Conservation (phyloP, 2,113 vertebrate genomes). For the Nothobranchius furzeri region DNA sequence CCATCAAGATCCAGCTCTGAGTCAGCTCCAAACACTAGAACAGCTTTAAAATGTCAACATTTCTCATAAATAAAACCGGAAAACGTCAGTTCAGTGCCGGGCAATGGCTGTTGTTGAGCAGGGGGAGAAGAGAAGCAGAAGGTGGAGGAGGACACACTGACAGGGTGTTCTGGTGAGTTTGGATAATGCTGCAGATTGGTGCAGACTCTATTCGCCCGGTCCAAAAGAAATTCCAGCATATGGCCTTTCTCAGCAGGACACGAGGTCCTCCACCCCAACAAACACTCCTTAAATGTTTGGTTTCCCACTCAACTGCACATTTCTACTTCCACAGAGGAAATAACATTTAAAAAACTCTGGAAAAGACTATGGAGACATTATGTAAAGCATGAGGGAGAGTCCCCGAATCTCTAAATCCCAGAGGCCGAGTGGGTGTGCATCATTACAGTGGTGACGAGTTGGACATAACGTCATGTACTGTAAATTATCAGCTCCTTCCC, state of each 20-base stretch:
- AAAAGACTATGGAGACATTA: slow-evolving; percentile 17
- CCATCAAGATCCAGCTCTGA: neutral
- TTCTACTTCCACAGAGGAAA: slow-evolving; percentile 11
- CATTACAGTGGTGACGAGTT: slow-evolving; percentile 21
- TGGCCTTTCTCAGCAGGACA: slow-evolving; percentile 56
- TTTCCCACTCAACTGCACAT: slow-evolving; percentile 15
- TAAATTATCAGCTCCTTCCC: slow-evolving; percentile 39
- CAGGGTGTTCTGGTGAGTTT: slow-evolving; percentile 42
- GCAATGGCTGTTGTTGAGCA: neutral
- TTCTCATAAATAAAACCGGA: neutral
- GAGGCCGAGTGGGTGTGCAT: slow-evolving; percentile 25
- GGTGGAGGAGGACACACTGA: slow-evolving; percentile 31
- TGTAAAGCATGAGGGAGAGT: slow-evolving; percentile 17
- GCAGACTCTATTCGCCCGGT: slow-evolving; percentile 25
- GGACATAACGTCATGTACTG: slow-evolving; percentile 31
- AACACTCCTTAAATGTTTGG: slow-evolving; percentile 54
- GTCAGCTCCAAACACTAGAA: neutral
- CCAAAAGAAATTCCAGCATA: slow-evolving; percentile 44
- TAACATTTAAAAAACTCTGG: neutral
- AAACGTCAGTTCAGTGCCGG: too few relatives aligned
- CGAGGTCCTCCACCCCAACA: slow-evolving; percentile 33
- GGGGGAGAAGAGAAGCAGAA: slow-evolving; percentile 24
- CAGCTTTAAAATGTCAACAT: slow-evolving; percentile 1
- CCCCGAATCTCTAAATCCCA: slow-evolving; percentile 13
- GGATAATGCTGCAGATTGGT: slow-evolving; percentile 38